These are phyloP conservation scores for Psephotus haematonotus DNA, from an alignment of 2,113 vertebrate species.

Conservation along the genomic window DNA sequence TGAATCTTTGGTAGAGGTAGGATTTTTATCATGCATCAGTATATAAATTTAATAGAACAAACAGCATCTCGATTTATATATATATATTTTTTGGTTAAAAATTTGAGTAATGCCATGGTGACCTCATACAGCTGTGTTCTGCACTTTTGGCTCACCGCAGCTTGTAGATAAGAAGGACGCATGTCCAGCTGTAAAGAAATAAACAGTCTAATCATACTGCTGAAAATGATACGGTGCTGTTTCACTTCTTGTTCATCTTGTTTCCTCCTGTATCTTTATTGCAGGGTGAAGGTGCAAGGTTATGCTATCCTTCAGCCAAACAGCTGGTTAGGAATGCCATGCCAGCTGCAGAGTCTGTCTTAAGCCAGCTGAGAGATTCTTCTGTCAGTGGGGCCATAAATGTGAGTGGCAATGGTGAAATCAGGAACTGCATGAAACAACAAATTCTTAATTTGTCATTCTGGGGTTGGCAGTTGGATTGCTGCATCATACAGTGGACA, in stretches of 20 bases:
- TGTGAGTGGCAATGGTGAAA: not conserved
- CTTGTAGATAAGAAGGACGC: not conserved
- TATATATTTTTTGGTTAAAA: not conserved
- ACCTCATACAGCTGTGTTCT: not conserved
- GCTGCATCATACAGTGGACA: not conserved
- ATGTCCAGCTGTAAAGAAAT: constrained; percentile 8
- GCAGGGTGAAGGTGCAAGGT: not conserved
- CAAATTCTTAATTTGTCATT: not conserved
- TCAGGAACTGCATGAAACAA: not conserved
- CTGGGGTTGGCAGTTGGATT: not conserved
- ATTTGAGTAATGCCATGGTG: not conserved
- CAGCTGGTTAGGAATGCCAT: not conserved
- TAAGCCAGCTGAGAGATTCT: not conserved
- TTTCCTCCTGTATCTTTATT: not conserved
- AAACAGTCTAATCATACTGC: not conserved
- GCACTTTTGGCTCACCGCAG: not conserved
- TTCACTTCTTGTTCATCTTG: constrained; percentile 26
- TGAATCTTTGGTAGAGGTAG: not conserved
- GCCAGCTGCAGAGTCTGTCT: not conserved
- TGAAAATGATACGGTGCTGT: not conserved
- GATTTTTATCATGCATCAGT: not conserved
- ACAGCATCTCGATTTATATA: not conserved
- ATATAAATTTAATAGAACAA: not conserved
- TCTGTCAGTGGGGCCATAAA: not conserved
- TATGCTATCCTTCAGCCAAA: not conserved